Evolutionary conservation across 2,888 invertebrate species (phyloP).

Genomic region (Myopa tessellatipennis): DNA sequence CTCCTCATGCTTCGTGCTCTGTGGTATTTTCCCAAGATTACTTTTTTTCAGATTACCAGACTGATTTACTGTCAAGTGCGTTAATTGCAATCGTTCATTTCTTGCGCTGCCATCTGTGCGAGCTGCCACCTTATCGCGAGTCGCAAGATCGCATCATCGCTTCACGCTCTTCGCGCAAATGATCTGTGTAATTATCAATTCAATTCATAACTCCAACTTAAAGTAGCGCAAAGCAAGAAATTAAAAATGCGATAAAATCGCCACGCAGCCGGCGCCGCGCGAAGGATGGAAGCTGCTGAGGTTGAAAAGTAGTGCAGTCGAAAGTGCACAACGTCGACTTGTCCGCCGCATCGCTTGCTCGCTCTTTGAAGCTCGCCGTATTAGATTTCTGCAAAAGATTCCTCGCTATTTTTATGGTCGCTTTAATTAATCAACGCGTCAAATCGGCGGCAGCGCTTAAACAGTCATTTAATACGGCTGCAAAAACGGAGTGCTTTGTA

Average conservation of each 20-base stretch:
- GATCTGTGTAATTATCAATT: not conserved
- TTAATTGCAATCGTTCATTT: conserved; percentile 7
- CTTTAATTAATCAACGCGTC: not conserved
- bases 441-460: not conserved
- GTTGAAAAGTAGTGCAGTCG: not conserved
- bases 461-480: too few relatives aligned
- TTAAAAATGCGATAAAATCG: conserved; percentile 3
- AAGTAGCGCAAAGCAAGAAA: not conserved
- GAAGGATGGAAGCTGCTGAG: too few relatives aligned
- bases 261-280: not conserved
- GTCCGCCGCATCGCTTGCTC: too few relatives aligned
- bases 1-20: not conserved
- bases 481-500: too few relatives aligned
- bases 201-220: not conserved
- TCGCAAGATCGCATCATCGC: not conserved
- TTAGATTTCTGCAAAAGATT: conserved; percentile 6
- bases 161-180: not conserved
- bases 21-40: not conserved
- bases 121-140: not conserved
- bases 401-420: not conserved
- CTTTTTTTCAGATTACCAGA: not conserved
- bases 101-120: not conserved
- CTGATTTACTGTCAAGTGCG: not conserved
- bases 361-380: not conserved
- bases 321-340: not conserved